These are phyloP conservation scores for Protophormia terraenovae DNA, from an alignment of 2,888 invertebrate species.

Conservation along the genomic window DNA sequence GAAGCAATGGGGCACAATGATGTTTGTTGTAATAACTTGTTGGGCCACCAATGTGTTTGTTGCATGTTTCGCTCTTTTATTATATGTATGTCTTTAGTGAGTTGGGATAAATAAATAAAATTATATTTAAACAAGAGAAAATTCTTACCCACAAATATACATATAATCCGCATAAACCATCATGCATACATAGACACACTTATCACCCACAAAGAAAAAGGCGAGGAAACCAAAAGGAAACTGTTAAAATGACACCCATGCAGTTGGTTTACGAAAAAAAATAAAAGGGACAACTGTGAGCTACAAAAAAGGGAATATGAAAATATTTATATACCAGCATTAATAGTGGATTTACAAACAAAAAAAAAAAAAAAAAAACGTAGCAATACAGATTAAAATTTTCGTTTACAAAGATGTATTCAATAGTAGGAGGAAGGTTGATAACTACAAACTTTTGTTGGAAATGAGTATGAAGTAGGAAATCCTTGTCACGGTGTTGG, in stretches of 20 bases:
- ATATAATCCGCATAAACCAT: neutral
- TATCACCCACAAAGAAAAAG: neutral
- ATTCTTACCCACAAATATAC: neutral
- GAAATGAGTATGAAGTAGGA: neutral
- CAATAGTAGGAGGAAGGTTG: neutral
- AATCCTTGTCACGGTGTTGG: neutral
- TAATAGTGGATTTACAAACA: neutral
- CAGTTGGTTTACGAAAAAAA: neutral
- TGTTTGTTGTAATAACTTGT: conserved; percentile 23
- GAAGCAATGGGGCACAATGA: neutral
- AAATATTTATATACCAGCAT: neutral
- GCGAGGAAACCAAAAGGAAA: neutral
- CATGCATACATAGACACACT: neutral
- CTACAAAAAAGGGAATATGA: neutral
- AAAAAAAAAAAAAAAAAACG: neutral
- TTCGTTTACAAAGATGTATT: neutral
- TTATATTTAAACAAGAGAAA: conserved; percentile 2
- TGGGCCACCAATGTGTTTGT: neutral
- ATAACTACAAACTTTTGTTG: neutral
- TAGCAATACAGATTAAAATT: neutral
- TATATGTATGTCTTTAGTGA: neutral
- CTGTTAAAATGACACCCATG: neutral
- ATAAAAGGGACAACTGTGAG: neutral
- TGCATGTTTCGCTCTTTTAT: neutral
- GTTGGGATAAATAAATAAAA: conserved; percentile 32